Conservation (phyloP, 2,888 invertebrate species). For the Meta bourneti region DNA sequence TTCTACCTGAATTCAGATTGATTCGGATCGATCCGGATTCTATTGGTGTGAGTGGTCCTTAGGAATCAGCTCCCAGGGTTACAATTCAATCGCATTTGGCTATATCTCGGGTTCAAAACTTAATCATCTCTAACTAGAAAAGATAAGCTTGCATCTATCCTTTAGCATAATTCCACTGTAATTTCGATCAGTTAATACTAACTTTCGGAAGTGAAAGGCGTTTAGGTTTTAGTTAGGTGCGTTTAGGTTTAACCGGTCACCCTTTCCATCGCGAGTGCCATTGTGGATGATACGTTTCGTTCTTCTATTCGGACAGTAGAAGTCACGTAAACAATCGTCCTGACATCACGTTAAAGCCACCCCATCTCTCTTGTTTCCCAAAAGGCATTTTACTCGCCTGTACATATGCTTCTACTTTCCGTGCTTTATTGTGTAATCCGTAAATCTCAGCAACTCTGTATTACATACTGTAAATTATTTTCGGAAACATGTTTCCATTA, state of each 20-base stretch:
- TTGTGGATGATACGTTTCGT: slow-evolving; percentile 69
- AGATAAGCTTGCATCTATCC: too few species aligned
- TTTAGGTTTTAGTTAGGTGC: too few species aligned
- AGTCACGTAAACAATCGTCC: slow-evolving; percentile 71
- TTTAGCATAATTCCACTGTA: too few species aligned
- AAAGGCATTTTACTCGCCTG: neutral
- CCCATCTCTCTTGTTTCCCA: slow-evolving; percentile 15
- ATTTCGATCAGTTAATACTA: too few species aligned
- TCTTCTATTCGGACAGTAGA: slow-evolving; percentile 73
- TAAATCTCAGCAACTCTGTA: neutral
- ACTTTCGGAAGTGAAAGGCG: too few species aligned
- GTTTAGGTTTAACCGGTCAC: slow-evolving; percentile 18
- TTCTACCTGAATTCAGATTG: too few species aligned
- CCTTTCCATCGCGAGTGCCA: slow-evolving; percentile 58
- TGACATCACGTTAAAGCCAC: slow-evolving; percentile 8
- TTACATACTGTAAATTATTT: neutral
- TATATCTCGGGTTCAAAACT: too few species aligned
- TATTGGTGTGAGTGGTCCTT: too few species aligned
- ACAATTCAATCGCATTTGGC: too few species aligned
- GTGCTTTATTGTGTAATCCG: neutral
- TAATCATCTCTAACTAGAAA: too few species aligned
- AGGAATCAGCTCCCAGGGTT: too few species aligned
- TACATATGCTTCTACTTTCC: neutral
- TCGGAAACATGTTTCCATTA: neutral
- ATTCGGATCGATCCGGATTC: too few species aligned